Conservation (phyloP, 2,113 vertebrate genomes). For the Sula dactylatra region DNA sequence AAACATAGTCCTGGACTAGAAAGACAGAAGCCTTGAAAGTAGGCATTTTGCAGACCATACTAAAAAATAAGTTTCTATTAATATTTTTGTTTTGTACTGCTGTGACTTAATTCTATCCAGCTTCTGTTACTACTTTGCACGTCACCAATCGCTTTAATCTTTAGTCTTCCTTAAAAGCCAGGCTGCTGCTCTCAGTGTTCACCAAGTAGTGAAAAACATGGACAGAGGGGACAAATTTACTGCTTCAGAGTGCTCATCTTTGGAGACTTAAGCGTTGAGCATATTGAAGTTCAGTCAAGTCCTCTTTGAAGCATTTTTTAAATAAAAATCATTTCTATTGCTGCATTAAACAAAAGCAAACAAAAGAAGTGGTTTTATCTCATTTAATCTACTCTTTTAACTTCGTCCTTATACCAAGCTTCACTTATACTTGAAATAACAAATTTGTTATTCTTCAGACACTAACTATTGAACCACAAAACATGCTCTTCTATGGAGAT, state of each 20-base stretch:
- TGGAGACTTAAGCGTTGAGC: not conserved
- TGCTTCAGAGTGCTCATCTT: not conserved
- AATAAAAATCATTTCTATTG: not conserved
- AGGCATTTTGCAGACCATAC: not conserved
- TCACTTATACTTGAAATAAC: not conserved
- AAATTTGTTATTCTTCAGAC: not conserved
- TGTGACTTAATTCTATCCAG: not conserved
- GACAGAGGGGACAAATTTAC: not conserved
- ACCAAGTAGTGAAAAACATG: not conserved
- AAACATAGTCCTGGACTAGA: not conserved
- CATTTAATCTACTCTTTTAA: not conserved
- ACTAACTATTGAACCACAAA: not conserved
- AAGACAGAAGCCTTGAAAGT: not conserved
- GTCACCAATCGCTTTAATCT: not conserved
- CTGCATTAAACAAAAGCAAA: not conserved
- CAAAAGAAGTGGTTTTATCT: not conserved
- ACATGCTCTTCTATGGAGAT: not conserved
- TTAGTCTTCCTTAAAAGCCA: not conserved
- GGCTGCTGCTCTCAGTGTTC: not conserved
- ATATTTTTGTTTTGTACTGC: not conserved
- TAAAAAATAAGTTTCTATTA: not conserved
- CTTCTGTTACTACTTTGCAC: not conserved
- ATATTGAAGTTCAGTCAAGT: not conserved
- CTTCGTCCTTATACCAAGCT: not conserved
- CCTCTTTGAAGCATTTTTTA: not conserved